Evolutionary conservation across 2,113 vertebrate genomes (phyloP).

Genomic region (Recurvirostra avosetta): DNA sequence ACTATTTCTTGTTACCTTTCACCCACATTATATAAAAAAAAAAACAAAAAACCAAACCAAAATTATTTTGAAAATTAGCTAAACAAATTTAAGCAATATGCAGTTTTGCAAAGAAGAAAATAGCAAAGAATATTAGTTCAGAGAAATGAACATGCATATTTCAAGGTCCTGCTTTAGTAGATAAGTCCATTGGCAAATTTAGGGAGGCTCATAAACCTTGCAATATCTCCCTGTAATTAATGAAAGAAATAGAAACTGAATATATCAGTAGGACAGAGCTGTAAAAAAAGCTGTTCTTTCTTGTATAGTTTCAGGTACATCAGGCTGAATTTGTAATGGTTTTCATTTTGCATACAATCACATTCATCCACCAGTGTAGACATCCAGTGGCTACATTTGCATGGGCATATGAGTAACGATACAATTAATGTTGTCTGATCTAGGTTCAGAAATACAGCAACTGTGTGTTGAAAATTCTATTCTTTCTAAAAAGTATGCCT

Average conservation of each 20-base stretch:
- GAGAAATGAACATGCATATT: background rate
- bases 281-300: background rate
- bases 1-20: background rate
- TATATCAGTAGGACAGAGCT: background rate
- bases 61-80: background rate
- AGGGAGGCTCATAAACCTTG: background rate
- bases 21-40: background rate
- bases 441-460: background rate
- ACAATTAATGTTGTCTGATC: background rate
- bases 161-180: background rate
- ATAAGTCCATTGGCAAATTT: background rate
- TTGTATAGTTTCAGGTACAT: background rate
- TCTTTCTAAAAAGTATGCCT: background rate
- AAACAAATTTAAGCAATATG: background rate
- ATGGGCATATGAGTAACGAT: background rate
- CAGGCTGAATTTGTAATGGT: background rate
- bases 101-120: background rate
- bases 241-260: background rate
- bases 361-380: background rate
- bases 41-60: background rate
- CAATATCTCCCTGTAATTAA: background rate
- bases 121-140: background rate
- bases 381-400: background rate
- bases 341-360: background rate
- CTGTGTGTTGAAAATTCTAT: background rate